Conservation (phyloP, 2,113 vertebrate species). For the Prunella himalayana region DNA sequence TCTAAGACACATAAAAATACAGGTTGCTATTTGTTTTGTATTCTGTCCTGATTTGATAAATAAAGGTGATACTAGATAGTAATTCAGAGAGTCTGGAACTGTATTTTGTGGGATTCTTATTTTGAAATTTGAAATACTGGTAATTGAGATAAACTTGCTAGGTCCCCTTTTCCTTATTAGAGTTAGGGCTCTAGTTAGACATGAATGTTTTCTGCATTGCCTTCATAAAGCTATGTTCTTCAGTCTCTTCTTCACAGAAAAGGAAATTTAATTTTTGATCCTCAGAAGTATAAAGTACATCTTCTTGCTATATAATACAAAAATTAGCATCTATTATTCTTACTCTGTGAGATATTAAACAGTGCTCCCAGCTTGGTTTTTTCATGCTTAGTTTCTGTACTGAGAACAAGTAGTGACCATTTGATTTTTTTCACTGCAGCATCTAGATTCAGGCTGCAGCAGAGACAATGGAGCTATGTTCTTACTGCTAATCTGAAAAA, state of each 20-base stretch:
- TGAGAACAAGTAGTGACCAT: neutral
- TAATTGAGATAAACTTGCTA: neutral
- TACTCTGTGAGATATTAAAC: neutral
- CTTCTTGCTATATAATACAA: neutral
- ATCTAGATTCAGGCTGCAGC: accelerated
- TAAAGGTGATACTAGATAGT: no score
- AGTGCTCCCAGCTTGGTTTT: neutral
- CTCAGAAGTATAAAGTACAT: neutral
- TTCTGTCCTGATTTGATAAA: neutral
- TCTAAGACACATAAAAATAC: neutral
- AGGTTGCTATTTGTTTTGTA: neutral
- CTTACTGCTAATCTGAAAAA: neutral
- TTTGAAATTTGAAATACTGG: neutral
- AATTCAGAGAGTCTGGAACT: neutral
- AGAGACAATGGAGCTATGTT: neutral
- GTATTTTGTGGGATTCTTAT: neutral
- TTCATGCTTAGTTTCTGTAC: neutral
- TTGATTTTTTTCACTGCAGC: neutral
- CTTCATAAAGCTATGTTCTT: neutral
- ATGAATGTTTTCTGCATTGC: neutral
- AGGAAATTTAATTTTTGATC: neutral
- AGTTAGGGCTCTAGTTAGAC: neutral
- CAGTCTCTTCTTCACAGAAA: neutral
- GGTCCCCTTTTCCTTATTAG: neutral
- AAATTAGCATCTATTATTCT: neutral